Evolutionary conservation across 2,888 invertebrate genomes (phyloP).

Genomic region (Agriopis leucophaearia): DNA sequence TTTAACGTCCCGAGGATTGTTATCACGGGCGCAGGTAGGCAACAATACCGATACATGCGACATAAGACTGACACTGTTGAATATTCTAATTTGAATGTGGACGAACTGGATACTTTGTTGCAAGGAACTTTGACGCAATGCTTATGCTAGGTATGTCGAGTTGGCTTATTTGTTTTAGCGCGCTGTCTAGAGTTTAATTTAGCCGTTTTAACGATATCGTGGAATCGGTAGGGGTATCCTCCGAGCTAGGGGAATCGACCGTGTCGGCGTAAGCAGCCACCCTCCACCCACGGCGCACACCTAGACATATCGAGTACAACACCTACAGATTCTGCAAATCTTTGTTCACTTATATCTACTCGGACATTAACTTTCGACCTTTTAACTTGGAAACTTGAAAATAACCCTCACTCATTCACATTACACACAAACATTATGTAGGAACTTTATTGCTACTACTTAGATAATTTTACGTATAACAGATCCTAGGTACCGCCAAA

Average conservation of each 20-base stretch:
- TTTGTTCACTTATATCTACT: slow-evolving; percentile 25
- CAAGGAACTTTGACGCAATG: slow-evolving; percentile 16
- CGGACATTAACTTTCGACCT: slow-evolving; percentile 28
- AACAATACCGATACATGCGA: slow-evolving; percentile 39
- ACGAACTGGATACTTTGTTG: slow-evolving; percentile 26
- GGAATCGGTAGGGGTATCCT: slow-evolving; percentile 45
- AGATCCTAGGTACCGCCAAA: too few relatives aligned
- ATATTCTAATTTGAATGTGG: slow-evolving; percentile 41
- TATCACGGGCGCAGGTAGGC: slow-evolving; percentile 65
- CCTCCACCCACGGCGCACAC: slow-evolving; percentile 41
- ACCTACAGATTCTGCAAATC: slow-evolving; percentile 39
- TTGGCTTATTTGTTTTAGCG: slow-evolving; percentile 19
- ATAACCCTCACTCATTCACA: slow-evolving; percentile 2
- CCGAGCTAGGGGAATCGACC: slow-evolving; percentile 52
- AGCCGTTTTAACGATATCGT: slow-evolving; percentile 40
- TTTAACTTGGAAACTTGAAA: slow-evolving; percentile 4
- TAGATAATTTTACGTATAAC: too few relatives aligned
- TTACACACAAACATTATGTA: background rate
- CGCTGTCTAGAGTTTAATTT: slow-evolving; percentile 37
- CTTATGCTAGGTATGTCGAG: too few relatives aligned
- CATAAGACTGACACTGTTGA: slow-evolving; percentile 35
- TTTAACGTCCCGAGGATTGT: slow-evolving; percentile 68
- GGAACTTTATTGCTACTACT: too few relatives aligned
- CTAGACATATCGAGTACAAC: slow-evolving; percentile 30
- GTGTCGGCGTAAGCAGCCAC: slow-evolving; percentile 44